Percentiles rank a stretch among this genome's conserved stretches.
Conservation (phyloP, 2,888 invertebrate genomes). For the Limnephilus auricula region DNA sequence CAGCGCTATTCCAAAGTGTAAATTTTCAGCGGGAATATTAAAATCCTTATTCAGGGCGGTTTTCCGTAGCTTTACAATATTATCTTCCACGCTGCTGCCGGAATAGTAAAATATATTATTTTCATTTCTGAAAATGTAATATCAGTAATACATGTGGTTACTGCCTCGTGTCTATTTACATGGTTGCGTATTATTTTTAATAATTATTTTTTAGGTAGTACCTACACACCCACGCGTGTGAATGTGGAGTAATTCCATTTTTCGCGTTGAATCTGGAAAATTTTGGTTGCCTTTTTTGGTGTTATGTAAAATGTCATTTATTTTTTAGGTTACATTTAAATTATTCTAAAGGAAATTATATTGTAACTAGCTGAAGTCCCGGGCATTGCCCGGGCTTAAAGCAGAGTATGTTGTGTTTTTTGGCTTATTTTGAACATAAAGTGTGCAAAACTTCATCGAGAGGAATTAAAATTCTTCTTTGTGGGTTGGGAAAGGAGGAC, state of each 20-base stretch:
- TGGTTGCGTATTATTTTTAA: background rate
- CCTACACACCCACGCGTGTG: background rate
- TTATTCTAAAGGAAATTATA: background rate
- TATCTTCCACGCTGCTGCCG: background rate
- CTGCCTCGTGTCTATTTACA: background rate
- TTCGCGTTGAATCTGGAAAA: background rate
- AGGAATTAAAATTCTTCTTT: too few relatives aligned
- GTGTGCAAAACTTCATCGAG: too few relatives aligned
- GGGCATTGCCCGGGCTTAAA: too few relatives aligned
- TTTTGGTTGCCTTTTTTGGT: background rate
- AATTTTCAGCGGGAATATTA: background rate
- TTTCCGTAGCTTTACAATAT: background rate
- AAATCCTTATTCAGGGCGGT: conserved; percentile 13
- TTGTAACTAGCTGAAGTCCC: too few relatives aligned
- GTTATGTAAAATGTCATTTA: background rate
- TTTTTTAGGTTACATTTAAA: background rate
- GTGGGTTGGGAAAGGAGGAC: too few relatives aligned
- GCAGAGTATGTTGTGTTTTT: too few relatives aligned
- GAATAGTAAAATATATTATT: background rate
- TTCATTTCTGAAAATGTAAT: background rate
- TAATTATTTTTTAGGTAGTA: too few relatives aligned
- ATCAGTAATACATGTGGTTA: background rate
- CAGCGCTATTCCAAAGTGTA: background rate
- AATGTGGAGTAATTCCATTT: background rate
- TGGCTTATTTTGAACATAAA: too few relatives aligned